A percentile compares a stretch with the other conserved stretches of the same genome.
These are phyloP conservation scores for Drosophila lacicola DNA, from an alignment of 2,888 invertebrate species.

Conservation along the genomic window DNA sequence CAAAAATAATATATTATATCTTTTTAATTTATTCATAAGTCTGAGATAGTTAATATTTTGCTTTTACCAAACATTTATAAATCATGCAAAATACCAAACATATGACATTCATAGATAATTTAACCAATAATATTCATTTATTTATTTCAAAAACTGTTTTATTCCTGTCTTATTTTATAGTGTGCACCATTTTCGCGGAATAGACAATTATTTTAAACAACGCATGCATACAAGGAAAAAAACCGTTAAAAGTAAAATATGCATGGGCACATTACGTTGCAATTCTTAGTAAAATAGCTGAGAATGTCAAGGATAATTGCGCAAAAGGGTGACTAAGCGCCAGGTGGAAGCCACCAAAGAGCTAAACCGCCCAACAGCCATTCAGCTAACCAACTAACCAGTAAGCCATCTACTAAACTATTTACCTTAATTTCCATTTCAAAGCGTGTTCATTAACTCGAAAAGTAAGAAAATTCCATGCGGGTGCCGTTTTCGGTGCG, in stretches of 20 bases:
- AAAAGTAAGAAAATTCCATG: slow-evolving; percentile 27
- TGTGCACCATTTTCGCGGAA: not conserved
- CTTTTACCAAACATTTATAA: too few species aligned
- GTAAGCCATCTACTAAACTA: slow-evolving; percentile 52
- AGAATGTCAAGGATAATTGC: slow-evolving; percentile 62
- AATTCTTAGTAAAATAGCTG: slow-evolving; percentile 52
- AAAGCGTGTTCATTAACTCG: slow-evolving; percentile 41
- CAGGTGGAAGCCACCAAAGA: slow-evolving; percentile 47
- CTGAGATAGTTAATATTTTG: too few species aligned
- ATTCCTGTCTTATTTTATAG: not conserved
- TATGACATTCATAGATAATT: not conserved
- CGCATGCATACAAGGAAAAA: slow-evolving; percentile 9
- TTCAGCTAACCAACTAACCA: slow-evolving; percentile 27
- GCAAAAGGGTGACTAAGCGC: slow-evolving; percentile 57
- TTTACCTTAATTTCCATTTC: slow-evolving; percentile 53
- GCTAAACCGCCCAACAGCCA: slow-evolving; percentile 11
- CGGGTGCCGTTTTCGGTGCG: slow-evolving; percentile 30
- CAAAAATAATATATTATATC: too few species aligned
- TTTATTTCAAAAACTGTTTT: not conserved
- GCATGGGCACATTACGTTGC: slow-evolving; percentile 33
- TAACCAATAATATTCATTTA: not conserved
- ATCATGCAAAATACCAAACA: too few species aligned
- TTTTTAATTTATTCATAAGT: too few species aligned
- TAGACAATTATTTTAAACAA: slow-evolving; percentile 41
- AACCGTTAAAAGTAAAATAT: slow-evolving; percentile 56